Percentiles rank a stretch among this genome's conserved stretches.
These are phyloP conservation scores for Cyprinodon variegatus DNA, from an alignment of 2,113 vertebrate species.

Conservation along the genomic window DNA sequence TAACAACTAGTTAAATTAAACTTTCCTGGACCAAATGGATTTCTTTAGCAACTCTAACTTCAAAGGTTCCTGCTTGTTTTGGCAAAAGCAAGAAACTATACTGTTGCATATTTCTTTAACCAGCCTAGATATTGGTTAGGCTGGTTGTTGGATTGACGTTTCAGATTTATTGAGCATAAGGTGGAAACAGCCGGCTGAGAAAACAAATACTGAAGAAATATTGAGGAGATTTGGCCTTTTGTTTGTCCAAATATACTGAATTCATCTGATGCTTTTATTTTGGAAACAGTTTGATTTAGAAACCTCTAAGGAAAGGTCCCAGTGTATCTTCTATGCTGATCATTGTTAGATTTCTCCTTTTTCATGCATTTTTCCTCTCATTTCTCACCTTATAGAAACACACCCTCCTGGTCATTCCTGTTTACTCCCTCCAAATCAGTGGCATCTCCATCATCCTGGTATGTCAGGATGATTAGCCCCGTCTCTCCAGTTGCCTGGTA, in stretches of 20 bases:
- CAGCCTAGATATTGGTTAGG: too few species aligned
- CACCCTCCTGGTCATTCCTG: neutral
- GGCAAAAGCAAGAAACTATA: too few species aligned
- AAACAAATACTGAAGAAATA: neutral
- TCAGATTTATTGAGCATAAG: neutral
- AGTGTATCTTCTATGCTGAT: neutral
- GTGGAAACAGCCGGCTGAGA: neutral
- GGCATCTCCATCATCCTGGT: neutral
- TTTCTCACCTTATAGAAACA: neutral
- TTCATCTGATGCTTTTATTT: neutral
- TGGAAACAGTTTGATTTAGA: neutral
- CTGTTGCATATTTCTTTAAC: too few species aligned
- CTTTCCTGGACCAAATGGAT: neutral
- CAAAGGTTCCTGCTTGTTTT: neutral
- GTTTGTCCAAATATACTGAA: neutral
- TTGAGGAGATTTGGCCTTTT: neutral
- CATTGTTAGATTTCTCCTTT: neutral
- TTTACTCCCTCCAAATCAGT: neutral
- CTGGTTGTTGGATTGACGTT: too few species aligned
- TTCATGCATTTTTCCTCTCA: neutral
- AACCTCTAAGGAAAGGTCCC: neutral
- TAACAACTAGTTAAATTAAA: neutral
- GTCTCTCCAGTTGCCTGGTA: constrained; percentile 40
- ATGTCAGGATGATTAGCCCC: constrained; percentile 41
- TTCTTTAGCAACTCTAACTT: neutral